Percentiles rank a stretch among this genome's conserved stretches.
phyloP scores from a whole-genome alignment of 2,888 invertebrate genomes.

The Lumbricus terrestris region DNA sequence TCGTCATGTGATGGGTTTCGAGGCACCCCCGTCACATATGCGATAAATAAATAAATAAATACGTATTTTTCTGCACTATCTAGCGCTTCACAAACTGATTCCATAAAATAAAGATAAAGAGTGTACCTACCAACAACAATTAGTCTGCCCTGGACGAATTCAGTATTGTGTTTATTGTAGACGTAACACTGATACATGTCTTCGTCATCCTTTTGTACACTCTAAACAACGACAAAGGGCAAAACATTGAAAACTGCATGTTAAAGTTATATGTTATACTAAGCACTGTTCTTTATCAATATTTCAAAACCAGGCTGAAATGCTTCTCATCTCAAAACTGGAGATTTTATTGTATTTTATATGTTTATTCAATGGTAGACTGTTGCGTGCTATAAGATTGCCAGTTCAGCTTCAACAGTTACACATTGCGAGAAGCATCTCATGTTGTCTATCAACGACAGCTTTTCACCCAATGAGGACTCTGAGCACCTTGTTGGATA shows the following conservation, averaged over 20 bases:
- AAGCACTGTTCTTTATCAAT: not conserved
- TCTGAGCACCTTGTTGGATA: too few species aligned
- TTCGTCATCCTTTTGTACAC: slow-evolving; percentile 68
- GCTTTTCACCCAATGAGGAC: too few species aligned
- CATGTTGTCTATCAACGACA: too few species aligned
- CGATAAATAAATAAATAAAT: too few species aligned
- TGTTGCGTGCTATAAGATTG: too few species aligned
- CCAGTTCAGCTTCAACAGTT: too few species aligned
- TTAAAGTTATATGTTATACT: not conserved
- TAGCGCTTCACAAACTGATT: not conserved
- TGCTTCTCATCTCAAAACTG: not conserved
- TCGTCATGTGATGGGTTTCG: too few species aligned
- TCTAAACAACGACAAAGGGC: not conserved
- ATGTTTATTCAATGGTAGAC: too few species aligned
- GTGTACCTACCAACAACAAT: slow-evolving; percentile 72
- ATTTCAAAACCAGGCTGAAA: not conserved
- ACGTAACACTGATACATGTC: slow-evolving; percentile 94
- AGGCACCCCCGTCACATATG: too few species aligned
- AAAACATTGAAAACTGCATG: not conserved
- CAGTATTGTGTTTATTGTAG: slow-evolving; percentile 84
- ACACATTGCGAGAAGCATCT: too few species aligned
- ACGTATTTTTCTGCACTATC: not conserved
- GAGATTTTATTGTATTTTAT: too few species aligned
- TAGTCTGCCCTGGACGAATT: slow-evolving; percentile 76
- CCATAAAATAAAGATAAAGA: not conserved